A percentile compares a stretch with the other conserved stretches of the same genome.
Evolutionary conservation across 2,888 invertebrate genomes (phyloP).

Genomic region (Nomada lathburiana): DNA sequence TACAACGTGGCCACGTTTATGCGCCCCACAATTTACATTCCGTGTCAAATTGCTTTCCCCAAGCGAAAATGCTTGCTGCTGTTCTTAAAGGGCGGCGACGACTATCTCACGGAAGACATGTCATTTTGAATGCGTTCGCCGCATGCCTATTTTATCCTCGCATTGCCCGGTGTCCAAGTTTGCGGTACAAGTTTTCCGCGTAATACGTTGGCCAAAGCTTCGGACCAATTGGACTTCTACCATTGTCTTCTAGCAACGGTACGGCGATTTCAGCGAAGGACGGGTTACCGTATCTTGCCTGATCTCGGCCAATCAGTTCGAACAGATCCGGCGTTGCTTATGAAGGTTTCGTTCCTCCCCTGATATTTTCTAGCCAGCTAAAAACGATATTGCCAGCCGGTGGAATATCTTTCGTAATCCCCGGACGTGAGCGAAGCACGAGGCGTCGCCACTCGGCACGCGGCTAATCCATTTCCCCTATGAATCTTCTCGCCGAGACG

Average conservation of each 20-base stretch:
- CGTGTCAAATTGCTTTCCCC: constrained; percentile 64
- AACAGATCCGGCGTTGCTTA: constrained; percentile 37
- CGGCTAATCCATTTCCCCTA: background rate
- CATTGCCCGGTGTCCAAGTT: background rate
- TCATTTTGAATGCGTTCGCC: constrained; percentile 74
- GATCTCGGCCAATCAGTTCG: constrained; percentile 49
- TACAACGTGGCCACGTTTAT: constrained; percentile 46
- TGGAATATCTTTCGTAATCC: constrained; percentile 41
- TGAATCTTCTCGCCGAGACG: background rate
- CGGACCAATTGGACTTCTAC: background rate
- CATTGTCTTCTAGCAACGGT: background rate
- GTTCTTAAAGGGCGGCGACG: constrained; percentile 67
- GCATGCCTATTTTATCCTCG: background rate
- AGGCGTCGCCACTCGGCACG: constrained; percentile 4
- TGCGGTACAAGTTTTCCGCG: background rate
- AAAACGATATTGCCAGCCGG: too few relatives aligned
- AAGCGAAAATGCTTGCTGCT: constrained; percentile 63
- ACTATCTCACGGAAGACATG: constrained; percentile 81
- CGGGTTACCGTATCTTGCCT: constrained; percentile 55
- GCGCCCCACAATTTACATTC: constrained; percentile 68
- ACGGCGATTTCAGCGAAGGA: constrained; percentile 23
- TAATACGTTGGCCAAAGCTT: background rate
- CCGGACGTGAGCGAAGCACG: constrained; percentile 27
- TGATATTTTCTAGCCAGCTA: background rate
- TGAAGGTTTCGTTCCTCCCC: constrained; percentile 12